Evolutionary conservation across 1,140 invertebrate species (phyloP), one percentile per base, ranked within the genome.

Genomic region (Plodia interpunctella): DNA sequence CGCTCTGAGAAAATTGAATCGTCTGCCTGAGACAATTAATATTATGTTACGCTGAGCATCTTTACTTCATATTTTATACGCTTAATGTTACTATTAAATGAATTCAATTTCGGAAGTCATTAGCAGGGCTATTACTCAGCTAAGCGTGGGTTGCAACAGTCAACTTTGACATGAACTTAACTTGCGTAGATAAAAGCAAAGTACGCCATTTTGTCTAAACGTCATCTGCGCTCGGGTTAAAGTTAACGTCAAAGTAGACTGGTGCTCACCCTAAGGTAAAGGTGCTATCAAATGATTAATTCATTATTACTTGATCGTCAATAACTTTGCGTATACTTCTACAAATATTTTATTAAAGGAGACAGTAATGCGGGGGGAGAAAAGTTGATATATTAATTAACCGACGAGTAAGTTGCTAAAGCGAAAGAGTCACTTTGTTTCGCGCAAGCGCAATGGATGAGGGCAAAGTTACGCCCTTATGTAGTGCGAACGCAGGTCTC

Each of bases 311-410:
- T 68, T 68, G 63, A 72, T 69, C 66, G 60, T 59, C 54, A 63
- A 35, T 61, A 53, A 53, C 19, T 25, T 25, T 0, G 51, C 51
- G 51, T 70, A 78, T 64, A 73, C 69, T 72, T 74, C 77, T 66
- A 70, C 70, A 76, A 87, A 87, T 87, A 83, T 87, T 86, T 86
- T 85, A 88, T 83, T 81, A 85, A 80, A 65, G 68, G 73, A 72
- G 72, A 77, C 76, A 67, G 74, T 81, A 76, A 83, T 83, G 80
- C 68, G 64, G 71, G 74, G 74, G 74, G 72, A 69, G 81, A 84
- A 85, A 88, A 88, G 83, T 88, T 88, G 83, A 88, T 87, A 87
- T 87, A 88, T 88, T 88, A 88, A 88, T 87, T 88, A 88, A 88
- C 78, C 86, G 68, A 70, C 76, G 77, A 86, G 85, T 83, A 85